Evolutionary conservation across 2,797 vertebrate species (phyloP).

Genomic region (Lophius americanus): DNA sequence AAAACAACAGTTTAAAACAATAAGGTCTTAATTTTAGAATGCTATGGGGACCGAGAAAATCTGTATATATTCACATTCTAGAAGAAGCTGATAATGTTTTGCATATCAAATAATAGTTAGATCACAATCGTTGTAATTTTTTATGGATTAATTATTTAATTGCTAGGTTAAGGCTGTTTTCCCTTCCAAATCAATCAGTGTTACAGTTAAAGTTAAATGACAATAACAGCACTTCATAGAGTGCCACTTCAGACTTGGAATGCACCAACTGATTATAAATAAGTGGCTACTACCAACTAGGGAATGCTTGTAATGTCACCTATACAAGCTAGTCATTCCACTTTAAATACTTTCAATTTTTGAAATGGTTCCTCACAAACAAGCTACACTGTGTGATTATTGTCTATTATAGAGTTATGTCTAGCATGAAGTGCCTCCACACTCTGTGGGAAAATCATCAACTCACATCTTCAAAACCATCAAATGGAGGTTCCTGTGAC

Average conservation of each 20-base stretch:
- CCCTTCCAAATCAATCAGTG: no score
- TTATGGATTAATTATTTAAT: not conserved
- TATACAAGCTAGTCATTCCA: conserved; percentile 62
- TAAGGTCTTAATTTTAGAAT: no score
- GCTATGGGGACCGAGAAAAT: no score
- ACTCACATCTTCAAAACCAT: conserved; percentile 93
- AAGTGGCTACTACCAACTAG: conserved; percentile 17
- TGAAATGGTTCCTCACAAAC: conserved; percentile 57
- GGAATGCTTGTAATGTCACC: conserved; percentile 30
- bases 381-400: conserved; percentile 28
- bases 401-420: conserved; percentile 35
- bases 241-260: conserved; percentile 10
- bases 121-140: not conserved
- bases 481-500: conserved; percentile 85
- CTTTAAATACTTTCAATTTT: conserved; percentile 72
- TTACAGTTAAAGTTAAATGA: not conserved
- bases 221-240: not conserved
- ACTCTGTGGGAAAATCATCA: not conserved
- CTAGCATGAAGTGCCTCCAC: conserved; percentile 33
- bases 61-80: no score
- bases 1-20: not conserved
- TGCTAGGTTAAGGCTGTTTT: not conserved
- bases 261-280: conserved; percentile 16
- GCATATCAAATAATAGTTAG: no score
- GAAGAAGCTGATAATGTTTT: not conserved